Conservation (phyloP, 2,113 vertebrate species). For the Dolichotis patagonum region DNA sequence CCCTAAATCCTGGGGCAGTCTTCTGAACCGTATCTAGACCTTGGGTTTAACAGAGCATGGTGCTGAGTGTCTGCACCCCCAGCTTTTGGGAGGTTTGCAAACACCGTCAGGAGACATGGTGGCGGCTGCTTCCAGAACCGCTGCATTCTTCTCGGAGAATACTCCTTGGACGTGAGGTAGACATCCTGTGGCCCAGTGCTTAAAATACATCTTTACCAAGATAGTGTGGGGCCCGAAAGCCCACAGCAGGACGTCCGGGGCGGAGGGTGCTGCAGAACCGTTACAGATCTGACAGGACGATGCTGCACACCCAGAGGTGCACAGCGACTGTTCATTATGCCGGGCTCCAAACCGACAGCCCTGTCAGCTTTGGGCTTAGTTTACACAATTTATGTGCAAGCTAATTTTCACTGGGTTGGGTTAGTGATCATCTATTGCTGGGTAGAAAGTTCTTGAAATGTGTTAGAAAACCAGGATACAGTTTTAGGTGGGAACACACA, state of each 20-base stretch:
- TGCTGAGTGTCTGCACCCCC: background rate
- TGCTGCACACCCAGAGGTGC: too few species aligned
- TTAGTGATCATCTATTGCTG: too few species aligned
- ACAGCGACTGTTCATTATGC: too few species aligned
- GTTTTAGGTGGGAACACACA: too few species aligned
- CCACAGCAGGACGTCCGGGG: background rate
- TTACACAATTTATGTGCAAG: too few species aligned
- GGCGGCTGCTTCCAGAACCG: background rate
- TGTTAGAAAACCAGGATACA: too few species aligned
- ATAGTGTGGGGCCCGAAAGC: background rate
- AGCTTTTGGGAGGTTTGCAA: background rate
- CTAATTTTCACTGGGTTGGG: too few species aligned
- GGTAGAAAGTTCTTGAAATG: too few species aligned
- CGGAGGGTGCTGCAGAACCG: too few species aligned
- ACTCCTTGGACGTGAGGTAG: background rate
- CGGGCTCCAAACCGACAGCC: too few species aligned
- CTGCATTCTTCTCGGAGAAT: background rate
- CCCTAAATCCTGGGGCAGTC: background rate
- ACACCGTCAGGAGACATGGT: background rate
- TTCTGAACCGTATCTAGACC: background rate
- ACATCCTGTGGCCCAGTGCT: background rate
- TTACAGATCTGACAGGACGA: too few species aligned
- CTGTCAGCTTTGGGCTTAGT: too few species aligned
- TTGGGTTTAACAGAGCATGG: background rate
- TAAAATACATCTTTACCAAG: background rate